These are phyloP conservation scores for Crotalus horridus DNA, from an alignment of 2,113 vertebrate species.

Conservation along the genomic window DNA sequence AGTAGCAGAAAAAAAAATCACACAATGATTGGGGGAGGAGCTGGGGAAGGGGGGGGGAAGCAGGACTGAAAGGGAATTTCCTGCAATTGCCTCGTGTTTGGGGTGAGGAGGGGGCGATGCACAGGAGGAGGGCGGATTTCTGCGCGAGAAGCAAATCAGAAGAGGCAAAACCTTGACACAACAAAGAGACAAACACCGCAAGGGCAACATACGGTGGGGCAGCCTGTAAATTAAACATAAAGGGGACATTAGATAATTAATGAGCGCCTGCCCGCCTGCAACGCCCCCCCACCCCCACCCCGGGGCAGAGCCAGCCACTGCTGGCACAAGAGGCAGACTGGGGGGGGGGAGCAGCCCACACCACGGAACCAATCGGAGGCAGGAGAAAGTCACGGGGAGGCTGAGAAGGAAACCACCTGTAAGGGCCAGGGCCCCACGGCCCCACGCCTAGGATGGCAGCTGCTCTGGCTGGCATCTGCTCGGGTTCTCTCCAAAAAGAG, in stretches of 20 bases:
- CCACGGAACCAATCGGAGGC: not conserved
- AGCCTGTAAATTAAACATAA: slow-evolving; percentile 87
- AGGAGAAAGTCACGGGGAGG: not conserved
- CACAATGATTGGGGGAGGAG: not conserved
- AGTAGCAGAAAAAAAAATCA: not conserved
- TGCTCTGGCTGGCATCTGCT: slow-evolving; percentile 32
- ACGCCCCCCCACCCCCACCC: not conserved
- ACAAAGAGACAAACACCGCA: slow-evolving; percentile 75
- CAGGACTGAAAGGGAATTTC: slow-evolving; percentile 19
- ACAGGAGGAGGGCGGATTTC: slow-evolving; percentile 10
- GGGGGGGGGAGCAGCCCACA: not conserved
- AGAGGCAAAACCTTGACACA: slow-evolving; percentile 62
- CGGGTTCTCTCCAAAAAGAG: slow-evolving; percentile 28
- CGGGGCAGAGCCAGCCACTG: not conserved
- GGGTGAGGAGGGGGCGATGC: not conserved
- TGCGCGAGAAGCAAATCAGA: slow-evolving; percentile 21
- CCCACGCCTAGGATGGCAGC: slow-evolving; percentile 37
- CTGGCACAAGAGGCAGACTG: not conserved
- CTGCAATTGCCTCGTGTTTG: slow-evolving; percentile 17
- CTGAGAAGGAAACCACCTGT: slow-evolving; percentile 45
- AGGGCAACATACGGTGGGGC: slow-evolving; percentile 83
- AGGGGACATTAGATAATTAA: slow-evolving; percentile 86
- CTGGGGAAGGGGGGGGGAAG: not conserved
- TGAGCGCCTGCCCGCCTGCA: slow-evolving; percentile 67
- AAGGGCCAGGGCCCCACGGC: slow-evolving; percentile 39